A percentile compares a stretch with the other conserved stretches of the same genome.
Conservation (phyloP, 2,113 vertebrate genomes). For the Onychorhynchus coronatus region DNA sequence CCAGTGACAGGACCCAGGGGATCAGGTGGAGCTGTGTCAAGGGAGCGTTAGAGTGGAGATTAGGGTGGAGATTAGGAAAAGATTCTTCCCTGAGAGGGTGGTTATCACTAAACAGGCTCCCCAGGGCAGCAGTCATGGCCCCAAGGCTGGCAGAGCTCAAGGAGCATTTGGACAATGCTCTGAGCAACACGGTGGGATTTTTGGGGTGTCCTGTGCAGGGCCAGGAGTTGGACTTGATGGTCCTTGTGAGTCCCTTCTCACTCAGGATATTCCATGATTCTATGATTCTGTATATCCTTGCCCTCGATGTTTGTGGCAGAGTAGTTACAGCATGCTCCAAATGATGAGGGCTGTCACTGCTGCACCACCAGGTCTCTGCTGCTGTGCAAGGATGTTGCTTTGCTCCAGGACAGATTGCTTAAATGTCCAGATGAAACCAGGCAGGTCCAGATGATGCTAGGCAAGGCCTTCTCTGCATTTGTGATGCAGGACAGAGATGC, state of each 20-base stretch:
- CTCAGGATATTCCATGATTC: neutral
- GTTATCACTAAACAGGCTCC: neutral
- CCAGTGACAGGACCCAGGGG: neutral
- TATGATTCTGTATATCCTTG: neutral
- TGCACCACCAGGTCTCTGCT: neutral
- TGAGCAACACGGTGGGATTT: neutral
- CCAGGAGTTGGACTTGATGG: neutral
- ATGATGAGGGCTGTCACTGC: rapidly evolving
- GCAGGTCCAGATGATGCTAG: neutral
- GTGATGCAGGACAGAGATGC: neutral
- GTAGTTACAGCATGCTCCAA: rapidly evolving
- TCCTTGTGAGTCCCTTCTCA: neutral
- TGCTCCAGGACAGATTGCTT: neutral
- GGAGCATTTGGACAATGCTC: rapidly evolving
- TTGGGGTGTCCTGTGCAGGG: neutral
- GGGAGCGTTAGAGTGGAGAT: rapidly evolving
- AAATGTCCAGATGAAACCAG: neutral
- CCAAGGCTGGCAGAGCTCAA: neutral
- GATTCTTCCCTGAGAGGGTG: neutral
- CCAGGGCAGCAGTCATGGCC: neutral
- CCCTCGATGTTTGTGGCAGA: neutral
- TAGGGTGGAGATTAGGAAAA: neutral
- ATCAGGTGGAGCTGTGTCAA: neutral
- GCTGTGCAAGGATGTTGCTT: neutral
- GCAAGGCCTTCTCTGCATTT: neutral